Conservation (phyloP, 2,113 vertebrate genomes). For the Nannobrachium achirus region DNA sequence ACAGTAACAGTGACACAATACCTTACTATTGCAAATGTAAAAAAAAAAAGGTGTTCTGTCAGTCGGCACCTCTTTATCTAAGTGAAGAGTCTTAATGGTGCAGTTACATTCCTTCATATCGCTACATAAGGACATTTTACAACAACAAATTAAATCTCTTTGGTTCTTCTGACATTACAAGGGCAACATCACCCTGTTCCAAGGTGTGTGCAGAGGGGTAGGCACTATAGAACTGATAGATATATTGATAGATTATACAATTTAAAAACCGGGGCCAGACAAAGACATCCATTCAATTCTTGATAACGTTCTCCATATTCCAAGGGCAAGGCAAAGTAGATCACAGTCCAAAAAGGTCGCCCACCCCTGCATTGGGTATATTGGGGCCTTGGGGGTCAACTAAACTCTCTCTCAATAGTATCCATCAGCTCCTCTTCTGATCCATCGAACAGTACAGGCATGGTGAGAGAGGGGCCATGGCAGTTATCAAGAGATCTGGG, state of each 20-base stretch:
- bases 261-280: too few species aligned
- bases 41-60: constrained; percentile 30
- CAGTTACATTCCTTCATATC: constrained; percentile 20
- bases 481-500: constrained; percentile 59
- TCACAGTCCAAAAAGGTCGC: too few species aligned
- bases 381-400: constrained; percentile 54
- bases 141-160: too few species aligned
- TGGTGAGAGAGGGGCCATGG: constrained; percentile 44
- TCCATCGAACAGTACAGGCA: constrained; percentile 71
- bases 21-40: constrained; percentile 13
- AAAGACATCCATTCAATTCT: too few species aligned
- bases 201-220: too few species aligned
- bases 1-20: constrained; percentile 30
- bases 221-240: too few species aligned
- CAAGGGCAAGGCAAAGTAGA: too few species aligned
- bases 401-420: constrained; percentile 80
- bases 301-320: too few species aligned
- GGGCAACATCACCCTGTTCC: too few species aligned
- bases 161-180: too few species aligned
- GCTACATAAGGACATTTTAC: constrained; percentile 52
- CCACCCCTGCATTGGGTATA: too few species aligned
- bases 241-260: too few species aligned
- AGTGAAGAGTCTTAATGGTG: constrained; percentile 26
- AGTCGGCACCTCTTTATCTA: constrained; percentile 10
- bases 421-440: constrained; percentile 83